Evolutionary conservation across 2,113 vertebrate species (phyloP).

Genomic region (Actenoides lindsayi): DNA sequence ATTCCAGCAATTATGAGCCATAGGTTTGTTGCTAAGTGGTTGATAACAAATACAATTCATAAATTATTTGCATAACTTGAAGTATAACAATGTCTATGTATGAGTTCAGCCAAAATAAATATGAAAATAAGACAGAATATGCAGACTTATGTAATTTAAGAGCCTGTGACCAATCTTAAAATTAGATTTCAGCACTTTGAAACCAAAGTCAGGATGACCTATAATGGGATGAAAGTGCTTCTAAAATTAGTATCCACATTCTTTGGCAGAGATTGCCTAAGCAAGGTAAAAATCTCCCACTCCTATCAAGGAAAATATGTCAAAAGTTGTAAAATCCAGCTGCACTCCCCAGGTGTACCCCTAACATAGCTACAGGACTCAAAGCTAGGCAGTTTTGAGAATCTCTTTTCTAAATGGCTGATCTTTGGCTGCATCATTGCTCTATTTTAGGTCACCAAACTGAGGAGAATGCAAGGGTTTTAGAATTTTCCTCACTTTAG

Average conservation of each 20-base stretch:
- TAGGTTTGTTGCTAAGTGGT: neutral
- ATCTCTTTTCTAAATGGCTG: neutral
- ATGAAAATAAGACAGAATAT: neutral
- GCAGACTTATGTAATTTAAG: neutral
- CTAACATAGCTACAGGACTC: neutral
- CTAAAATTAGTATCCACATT: neutral
- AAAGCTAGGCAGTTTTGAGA: neutral
- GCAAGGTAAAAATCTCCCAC: neutral
- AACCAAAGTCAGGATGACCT: neutral
- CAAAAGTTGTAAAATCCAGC: neutral
- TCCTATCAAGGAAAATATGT: neutral
- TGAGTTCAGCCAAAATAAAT: neutral
- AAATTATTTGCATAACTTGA: neutral
- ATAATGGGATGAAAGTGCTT: neutral
- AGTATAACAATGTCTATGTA: neutral
- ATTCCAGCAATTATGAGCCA: slow-evolving; percentile 42
- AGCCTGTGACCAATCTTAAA: neutral
- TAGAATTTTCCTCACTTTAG: neutral
- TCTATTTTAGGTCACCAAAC: neutral
- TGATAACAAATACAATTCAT: slow-evolving; percentile 1
- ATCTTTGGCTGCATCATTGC: neutral
- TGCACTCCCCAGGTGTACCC: neutral
- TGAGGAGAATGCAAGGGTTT: neutral
- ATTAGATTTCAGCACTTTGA: neutral
- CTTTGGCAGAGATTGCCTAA: slow-evolving; percentile 6